Evolutionary conservation across 1,140 invertebrate genomes (phyloP), one percentile per base, ranked within the genome.

Genomic region (Carcinoscorpius rotundicauda): DNA sequence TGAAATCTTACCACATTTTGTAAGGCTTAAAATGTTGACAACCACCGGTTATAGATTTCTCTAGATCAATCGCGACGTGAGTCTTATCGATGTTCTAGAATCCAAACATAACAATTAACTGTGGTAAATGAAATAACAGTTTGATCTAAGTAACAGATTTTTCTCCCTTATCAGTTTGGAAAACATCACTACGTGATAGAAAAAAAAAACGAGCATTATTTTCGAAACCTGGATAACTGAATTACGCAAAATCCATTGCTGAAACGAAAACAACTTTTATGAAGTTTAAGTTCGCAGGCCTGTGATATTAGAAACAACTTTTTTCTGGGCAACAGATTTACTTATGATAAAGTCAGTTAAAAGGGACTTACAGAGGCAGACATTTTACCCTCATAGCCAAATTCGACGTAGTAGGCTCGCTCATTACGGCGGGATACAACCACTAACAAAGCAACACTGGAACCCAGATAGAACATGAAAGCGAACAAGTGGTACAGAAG

Each of bases 381-480:
- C 66, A 67, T 67, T 52, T 61, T 64, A 8, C 66, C 66, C 49
- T 67, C 62, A 48, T 63, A 64, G 5, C 57, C 52, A 4, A 6
- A 6, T 9, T 9, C 49, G 5, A 49, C 11, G 59, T 57, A 61
- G 9, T 64, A 11, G 48, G 51, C 61, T 29, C 29, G 29, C 29
- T 29, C 29, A 11, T 64, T 63, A 9, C 9, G 8, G 10, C 56
- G 58, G 49, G 56, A 52, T 5, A 67, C 59, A 48, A 49, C 55
- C 2, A 64, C 58, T 4, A 67, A 51, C 4, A 67, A 51, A 5
- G 66, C 62, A 4, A 67, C 11, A 48, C 66, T 64, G 50, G 66
- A 58, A 49, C 62, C 58, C 51, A 67, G 52, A 58, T 67, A 67
- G 51, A 67, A 67, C 52, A 67, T 58, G 62, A 67, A 67, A n/a